These are phyloP conservation scores for Laticauda laticaudata DNA, from an alignment of 2,113 vertebrate species.

Conservation along the genomic window DNA sequence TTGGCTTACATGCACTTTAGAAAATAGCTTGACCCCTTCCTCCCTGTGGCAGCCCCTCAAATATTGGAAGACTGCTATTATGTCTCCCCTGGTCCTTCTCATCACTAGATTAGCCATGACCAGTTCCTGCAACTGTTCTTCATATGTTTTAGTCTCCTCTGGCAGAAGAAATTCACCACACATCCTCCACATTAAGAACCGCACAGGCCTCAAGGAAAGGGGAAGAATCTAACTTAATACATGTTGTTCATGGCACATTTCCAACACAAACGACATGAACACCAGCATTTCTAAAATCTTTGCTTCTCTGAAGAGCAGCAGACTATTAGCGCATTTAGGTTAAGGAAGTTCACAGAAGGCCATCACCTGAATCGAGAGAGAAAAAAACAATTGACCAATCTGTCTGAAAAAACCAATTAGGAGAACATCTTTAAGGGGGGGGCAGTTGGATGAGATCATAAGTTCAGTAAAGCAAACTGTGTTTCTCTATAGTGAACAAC, in stretches of 20 bases:
- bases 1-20: no score
- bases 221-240: slow-evolving; percentile 49
- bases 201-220: slow-evolving; percentile 59
- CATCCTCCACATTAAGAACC: slow-evolving; percentile 53
- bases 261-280: slow-evolving; percentile 55
- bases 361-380: slow-evolving; percentile 42
- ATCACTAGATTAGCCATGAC: no score
- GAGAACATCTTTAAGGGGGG: neutral
- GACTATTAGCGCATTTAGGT: slow-evolving; percentile 53
- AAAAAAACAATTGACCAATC: slow-evolving; percentile 22
- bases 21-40: no score
- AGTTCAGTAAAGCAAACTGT: neutral
- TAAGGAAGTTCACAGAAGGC: slow-evolving; percentile 49
- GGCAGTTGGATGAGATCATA: neutral
- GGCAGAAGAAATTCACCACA: slow-evolving; percentile 39
- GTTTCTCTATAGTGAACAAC: neutral
- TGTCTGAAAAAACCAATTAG: slow-evolving; percentile 44
- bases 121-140: no score
- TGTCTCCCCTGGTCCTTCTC: no score
- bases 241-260: slow-evolving; percentile 54
- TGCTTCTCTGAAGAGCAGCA: slow-evolving; percentile 51
- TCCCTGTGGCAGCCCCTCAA: no score
- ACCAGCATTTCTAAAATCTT: slow-evolving; percentile 57
- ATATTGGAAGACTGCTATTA: no score
- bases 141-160: neutral